These are phyloP conservation scores for Agrotis segetum DNA, from an alignment of 2,888 invertebrate genomes.

Conservation along the genomic window DNA sequence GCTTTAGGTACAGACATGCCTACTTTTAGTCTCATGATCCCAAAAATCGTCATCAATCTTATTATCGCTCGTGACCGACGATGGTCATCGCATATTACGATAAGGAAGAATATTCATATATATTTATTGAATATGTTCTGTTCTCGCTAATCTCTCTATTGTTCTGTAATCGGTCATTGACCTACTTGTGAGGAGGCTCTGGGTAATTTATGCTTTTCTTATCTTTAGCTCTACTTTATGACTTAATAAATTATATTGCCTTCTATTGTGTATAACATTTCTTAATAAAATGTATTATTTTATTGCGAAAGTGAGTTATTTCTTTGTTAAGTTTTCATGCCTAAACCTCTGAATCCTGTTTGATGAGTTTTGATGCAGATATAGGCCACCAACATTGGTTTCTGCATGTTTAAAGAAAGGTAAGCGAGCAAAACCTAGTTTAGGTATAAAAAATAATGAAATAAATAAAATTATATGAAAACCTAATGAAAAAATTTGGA, in stretches of 20 bases:
- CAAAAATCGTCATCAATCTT: not conserved
- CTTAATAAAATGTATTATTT: no score
- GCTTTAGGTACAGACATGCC: not conserved
- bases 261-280: no score
- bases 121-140: slow-evolving; percentile 15
- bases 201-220: slow-evolving; percentile 23
- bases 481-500: no score
- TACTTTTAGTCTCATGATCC: not conserved
- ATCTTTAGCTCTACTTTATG: slow-evolving; percentile 9
- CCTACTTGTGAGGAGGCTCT: slow-evolving; percentile 3
- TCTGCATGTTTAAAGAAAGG: no score
- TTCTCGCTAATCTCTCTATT: slow-evolving; percentile 33
- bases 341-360: no score
- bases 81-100: slow-evolving; percentile 1
- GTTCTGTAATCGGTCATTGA: slow-evolving; percentile 28
- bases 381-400: no score
- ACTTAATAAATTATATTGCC: not conserved
- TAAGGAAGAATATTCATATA: not conserved
- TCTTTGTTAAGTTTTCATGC: no score
- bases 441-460: no score
- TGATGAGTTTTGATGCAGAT: no score
- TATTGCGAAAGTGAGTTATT: no score
- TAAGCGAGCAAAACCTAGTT: no score
- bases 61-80: slow-evolving; percentile 3
- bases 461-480: no score